phyloP scores from a whole-genome alignment of 2,113 vertebrate genomes.

The Galemys pyrenaicus region DNA sequence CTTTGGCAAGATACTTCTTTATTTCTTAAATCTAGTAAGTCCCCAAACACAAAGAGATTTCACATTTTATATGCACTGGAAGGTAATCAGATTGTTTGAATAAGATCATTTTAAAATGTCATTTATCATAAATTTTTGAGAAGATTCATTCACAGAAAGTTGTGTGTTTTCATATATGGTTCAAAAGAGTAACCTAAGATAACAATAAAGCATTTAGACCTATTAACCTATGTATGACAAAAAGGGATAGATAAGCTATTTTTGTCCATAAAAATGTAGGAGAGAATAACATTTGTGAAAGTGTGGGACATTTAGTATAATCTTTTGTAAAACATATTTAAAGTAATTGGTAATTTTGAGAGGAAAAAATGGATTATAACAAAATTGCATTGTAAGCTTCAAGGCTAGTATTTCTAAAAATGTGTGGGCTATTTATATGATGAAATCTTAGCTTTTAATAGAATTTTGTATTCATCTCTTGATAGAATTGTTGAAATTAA shows the following conservation, averaged over 20 bases:
- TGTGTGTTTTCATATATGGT: neutral
- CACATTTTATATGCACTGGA: neutral
- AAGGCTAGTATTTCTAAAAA: neutral
- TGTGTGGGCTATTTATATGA: neutral
- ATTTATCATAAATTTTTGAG: neutral
- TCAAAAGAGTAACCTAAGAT: neutral
- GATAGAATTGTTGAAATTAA: neutral
- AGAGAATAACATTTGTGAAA: neutral
- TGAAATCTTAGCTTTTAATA: neutral
- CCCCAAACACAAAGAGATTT: neutral
- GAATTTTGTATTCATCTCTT: neutral
- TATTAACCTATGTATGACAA: neutral
- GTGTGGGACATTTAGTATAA: neutral
- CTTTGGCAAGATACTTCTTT: slow-evolving; percentile 7
- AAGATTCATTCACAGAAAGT: neutral
- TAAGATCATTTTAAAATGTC: neutral
- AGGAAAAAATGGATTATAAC: neutral
- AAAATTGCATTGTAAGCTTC: neutral
- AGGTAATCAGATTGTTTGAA: neutral
- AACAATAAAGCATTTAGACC: neutral
- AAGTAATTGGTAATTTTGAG: neutral
- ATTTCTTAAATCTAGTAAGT: neutral
- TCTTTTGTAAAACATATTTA: neutral
- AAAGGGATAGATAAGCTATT: neutral
- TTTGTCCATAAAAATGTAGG: neutral